Conservation (phyloP, 2,888 invertebrate species). For the Nineta flava region DNA sequence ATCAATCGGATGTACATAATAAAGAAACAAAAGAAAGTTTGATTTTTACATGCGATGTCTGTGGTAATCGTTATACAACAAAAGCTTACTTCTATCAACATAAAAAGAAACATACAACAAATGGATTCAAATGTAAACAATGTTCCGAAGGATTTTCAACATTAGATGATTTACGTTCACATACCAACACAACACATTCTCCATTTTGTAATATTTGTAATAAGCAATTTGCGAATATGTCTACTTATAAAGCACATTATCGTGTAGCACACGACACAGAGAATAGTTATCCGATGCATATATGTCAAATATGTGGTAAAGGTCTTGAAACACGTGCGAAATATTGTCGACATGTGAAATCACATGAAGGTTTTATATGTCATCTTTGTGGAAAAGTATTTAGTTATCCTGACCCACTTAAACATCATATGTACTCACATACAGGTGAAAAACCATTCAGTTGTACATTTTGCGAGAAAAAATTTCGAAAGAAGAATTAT, state of each 20-base stretch:
- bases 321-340: slow-evolving; percentile 23
- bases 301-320: slow-evolving; percentile 25
- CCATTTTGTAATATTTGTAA: slow-evolving; percentile 30
- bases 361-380: slow-evolving; percentile 27
- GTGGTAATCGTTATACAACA: slow-evolving; percentile 22
- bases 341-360: slow-evolving; percentile 23
- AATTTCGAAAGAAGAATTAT: slow-evolving; percentile 29
- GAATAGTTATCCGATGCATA: not conserved
- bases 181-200: slow-evolving; percentile 27
- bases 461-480: slow-evolving; percentile 30
- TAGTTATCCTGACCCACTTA: slow-evolving; percentile 27
- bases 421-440: slow-evolving; percentile 29
- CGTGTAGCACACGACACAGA: slow-evolving; percentile 1
- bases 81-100: slow-evolving; percentile 9
- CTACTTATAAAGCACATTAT: slow-evolving; percentile 21
- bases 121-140: slow-evolving; percentile 25
- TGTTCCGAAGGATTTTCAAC: slow-evolving; percentile 30
- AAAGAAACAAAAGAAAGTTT: slow-evolving; percentile 26
- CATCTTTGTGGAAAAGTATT: slow-evolving; percentile 30
- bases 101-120: slow-evolving; percentile 10
- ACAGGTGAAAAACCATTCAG: slow-evolving; percentile 31
- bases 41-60: slow-evolving; percentile 25
- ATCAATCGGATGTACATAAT: slow-evolving; percentile 10
- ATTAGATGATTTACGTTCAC: slow-evolving; percentile 28
- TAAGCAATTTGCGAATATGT: slow-evolving; percentile 32